Conservation (phyloP, 1,140 invertebrate genomes). For the Zaprionus tsacasi region DNA sequence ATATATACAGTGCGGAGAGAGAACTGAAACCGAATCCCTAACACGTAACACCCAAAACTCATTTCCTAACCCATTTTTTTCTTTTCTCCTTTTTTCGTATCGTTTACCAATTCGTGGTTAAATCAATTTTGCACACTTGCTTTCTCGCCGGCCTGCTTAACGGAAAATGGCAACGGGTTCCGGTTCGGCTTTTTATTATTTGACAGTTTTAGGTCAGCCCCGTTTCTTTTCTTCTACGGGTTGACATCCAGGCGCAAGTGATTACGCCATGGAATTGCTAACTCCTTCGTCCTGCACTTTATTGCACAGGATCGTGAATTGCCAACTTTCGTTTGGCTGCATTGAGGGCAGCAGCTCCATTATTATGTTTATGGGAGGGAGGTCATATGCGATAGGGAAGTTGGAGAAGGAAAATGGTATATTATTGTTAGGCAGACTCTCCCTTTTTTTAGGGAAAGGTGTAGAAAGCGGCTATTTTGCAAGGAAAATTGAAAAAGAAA, state of each 20-base stretch:
- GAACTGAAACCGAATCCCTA: constrained; percentile 16
- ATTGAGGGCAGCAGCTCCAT: neutral
- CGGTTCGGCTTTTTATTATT: constrained; percentile 34
- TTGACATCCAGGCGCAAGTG: constrained; percentile 47
- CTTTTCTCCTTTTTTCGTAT: constrained; percentile 43
- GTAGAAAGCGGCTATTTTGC: neutral
- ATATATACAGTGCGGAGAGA: constrained; percentile 10
- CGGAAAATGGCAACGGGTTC: constrained; percentile 2
- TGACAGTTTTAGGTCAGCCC: constrained; percentile 74
- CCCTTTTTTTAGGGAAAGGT: neutral
- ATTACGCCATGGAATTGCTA: constrained; percentile 36
- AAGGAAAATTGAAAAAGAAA: neutral
- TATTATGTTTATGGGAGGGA: constrained; percentile 2
- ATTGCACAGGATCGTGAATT: constrained; percentile 53
- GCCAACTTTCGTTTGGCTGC: constrained; percentile 26
- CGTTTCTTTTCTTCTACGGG: constrained; percentile 44
- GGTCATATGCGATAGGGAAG: neutral
- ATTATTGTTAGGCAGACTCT: neutral
- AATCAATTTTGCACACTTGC: constrained; percentile 78
- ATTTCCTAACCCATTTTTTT: constrained; percentile 58
- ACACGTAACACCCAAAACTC: constrained; percentile 10
- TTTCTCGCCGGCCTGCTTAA: too few species aligned
- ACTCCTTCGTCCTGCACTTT: constrained; percentile 26
- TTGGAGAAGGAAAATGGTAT: neutral
- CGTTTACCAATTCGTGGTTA: constrained; percentile 79